Conservation (phyloP, 2,888 invertebrate species). For the Thecocarcelia acutangulata region DNA sequence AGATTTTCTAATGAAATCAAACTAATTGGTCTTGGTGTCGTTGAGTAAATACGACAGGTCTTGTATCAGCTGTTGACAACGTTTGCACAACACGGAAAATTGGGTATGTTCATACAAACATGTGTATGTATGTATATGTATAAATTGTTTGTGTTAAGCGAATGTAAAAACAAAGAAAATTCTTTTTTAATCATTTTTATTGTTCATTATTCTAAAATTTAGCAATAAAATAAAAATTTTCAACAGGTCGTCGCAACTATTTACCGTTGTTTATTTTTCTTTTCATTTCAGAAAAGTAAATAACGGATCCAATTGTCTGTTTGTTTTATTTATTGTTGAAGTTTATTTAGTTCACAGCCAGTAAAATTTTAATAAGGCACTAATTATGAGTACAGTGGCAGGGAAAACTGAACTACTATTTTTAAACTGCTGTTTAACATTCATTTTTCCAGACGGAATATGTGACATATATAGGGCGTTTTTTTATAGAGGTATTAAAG, state of each 20-base stretch:
- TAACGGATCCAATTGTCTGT: not conserved
- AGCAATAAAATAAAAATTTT: slow-evolving; percentile 30
- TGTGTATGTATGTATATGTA: not conserved
- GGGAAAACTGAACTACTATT: not conserved
- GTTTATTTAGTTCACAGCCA: slow-evolving; percentile 18
- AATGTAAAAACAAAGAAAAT: slow-evolving; percentile 28
- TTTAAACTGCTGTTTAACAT: not conserved
- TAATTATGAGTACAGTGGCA: not conserved
- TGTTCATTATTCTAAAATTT: slow-evolving; percentile 13
- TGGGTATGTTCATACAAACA: too few species aligned
- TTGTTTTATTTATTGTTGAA: not conserved
- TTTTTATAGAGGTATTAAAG: too few species aligned
- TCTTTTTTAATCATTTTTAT: slow-evolving; percentile 42
- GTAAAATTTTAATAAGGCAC: not conserved
- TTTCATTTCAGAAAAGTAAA: slow-evolving; percentile 17
- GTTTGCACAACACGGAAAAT: too few species aligned
- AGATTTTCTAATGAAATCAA: too few species aligned
- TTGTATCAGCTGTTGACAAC: too few species aligned
- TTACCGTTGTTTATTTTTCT: not conserved
- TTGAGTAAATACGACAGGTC: too few species aligned
- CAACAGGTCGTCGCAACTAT: slow-evolving; percentile 44
- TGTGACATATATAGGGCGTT: too few species aligned
- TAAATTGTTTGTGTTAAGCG: not conserved
- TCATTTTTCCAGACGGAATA: too few species aligned
- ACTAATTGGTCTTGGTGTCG: too few species aligned